Percentiles rank a stretch among this genome's conserved stretches.
Conservation (phyloP, 2,797 vertebrate genomes). For the Percopsis omiscomaycus region DNA sequence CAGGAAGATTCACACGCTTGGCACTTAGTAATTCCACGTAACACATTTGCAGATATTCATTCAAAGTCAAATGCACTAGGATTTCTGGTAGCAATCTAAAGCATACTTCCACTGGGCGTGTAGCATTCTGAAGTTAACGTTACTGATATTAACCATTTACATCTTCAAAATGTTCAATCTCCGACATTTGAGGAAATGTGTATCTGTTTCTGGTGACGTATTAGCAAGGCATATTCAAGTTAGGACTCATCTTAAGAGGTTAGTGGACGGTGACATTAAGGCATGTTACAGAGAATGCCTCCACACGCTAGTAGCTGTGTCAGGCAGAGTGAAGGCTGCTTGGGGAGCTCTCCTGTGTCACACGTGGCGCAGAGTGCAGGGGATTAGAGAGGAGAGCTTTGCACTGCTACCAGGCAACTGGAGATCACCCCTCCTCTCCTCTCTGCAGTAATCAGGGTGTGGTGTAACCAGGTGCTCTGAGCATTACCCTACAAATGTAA, state of each 20-base stretch:
- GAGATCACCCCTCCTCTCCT: conserved; percentile 6
- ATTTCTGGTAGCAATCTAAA: background rate
- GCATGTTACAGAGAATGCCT: background rate
- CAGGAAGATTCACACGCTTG: background rate
- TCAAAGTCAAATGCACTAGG: background rate
- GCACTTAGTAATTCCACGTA: conserved; percentile 3
- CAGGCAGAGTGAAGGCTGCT: too few species aligned
- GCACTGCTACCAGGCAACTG: conserved; percentile 26
- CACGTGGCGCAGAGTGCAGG: conserved; percentile 7
- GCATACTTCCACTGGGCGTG: background rate
- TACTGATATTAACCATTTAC: too few species aligned
- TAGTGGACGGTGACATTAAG: too few species aligned
- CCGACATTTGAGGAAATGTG: too few species aligned
- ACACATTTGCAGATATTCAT: background rate
- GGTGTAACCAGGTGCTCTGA: conserved; percentile 15
- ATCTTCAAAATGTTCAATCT: too few species aligned
- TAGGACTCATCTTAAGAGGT: too few species aligned
- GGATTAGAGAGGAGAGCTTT: conserved; percentile 25
- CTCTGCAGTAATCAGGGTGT: background rate
- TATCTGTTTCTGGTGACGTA: too few species aligned
- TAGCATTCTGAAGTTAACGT: conserved; percentile 17
- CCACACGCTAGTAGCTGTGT: too few species aligned
- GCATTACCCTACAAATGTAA: background rate
- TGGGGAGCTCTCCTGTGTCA: background rate
- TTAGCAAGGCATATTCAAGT: too few species aligned